A percentile compares a stretch with the other conserved stretches of the same genome.
Conservation (phyloP, 2,113 vertebrate species). For the Budorcas taxicolor region DNA sequence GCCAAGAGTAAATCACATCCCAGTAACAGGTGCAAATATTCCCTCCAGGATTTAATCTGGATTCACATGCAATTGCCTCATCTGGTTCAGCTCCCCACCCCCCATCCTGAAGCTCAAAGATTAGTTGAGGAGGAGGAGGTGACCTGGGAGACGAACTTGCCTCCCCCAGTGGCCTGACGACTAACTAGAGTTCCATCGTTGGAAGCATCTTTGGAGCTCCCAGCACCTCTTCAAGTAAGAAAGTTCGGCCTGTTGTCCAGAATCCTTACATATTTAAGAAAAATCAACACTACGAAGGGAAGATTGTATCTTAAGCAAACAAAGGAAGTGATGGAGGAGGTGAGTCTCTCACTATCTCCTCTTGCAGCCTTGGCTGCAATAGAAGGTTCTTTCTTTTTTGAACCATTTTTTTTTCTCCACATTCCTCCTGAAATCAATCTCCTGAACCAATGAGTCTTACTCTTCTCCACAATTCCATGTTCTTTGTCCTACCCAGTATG, state of each 20-base stretch:
- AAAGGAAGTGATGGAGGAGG: not conserved
- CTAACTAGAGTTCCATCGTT: not conserved
- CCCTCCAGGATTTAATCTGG: slow-evolving; percentile 75
- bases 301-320: not conserved
- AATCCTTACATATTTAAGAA: not conserved
- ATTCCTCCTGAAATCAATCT: not conserved
- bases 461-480: not conserved
- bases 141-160: accelerated
- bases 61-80: slow-evolving; percentile 74
- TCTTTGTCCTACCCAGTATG: not conserved
- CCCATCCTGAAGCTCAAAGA: slow-evolving; percentile 56
- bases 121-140: not conserved
- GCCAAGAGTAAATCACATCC: slow-evolving; percentile 58
- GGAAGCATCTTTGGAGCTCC: not conserved
- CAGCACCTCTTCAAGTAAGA: not conserved
- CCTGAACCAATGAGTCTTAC: not conserved
- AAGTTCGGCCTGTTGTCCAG: not conserved
- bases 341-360: not conserved
- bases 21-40: slow-evolving; percentile 69
- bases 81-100: slow-evolving; percentile 19
- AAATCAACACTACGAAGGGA: not conserved
- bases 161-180: not conserved
- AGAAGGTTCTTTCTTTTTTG: not conserved
- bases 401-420: not conserved
- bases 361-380: not conserved